Evolutionary conservation across 1,140 invertebrate genomes (phyloP).

Genomic region (Drosophila pandora): DNA sequence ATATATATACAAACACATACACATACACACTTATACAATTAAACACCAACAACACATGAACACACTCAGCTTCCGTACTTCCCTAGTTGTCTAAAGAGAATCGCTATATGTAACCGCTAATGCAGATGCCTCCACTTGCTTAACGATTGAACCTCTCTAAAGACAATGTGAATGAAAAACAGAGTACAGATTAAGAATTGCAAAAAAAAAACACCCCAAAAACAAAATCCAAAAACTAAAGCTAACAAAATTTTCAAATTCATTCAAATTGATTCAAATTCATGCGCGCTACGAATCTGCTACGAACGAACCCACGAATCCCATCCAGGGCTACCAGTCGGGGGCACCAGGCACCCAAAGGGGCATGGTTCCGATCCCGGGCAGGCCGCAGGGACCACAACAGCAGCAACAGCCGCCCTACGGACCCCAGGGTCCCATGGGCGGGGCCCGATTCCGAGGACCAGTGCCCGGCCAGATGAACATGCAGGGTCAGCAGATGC

Average conservation of each 20-base stretch:
- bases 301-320: not conserved
- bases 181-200: constrained; percentile 70
- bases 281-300: constrained; percentile 46
- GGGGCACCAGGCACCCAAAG: constrained; percentile 62
- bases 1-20: constrained; percentile 7
- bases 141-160: constrained; percentile 57
- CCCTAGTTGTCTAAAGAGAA: constrained; percentile 60
- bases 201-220: constrained; percentile 34
- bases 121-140: constrained; percentile 27
- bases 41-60: constrained; percentile 14
- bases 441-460: constrained; percentile 69
- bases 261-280: constrained; percentile 80
- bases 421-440: constrained; percentile 66
- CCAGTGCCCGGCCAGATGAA: constrained; percentile 69
- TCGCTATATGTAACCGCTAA: constrained; percentile 32
- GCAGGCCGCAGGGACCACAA: constrained; percentile 69
- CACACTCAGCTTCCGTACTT: constrained; percentile 42
- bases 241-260: constrained; percentile 79
- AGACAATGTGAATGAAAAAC: constrained; percentile 82
- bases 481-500: constrained; percentile 54
- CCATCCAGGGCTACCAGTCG: constrained; percentile 80
- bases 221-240: constrained; percentile 46
- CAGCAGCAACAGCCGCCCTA: constrained; percentile 71
- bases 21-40: constrained; percentile 23
- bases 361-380: constrained; percentile 82